phyloP scores from a whole-genome alignment of 1,140 invertebrate genomes.

The Drosophila asahinai region DNA sequence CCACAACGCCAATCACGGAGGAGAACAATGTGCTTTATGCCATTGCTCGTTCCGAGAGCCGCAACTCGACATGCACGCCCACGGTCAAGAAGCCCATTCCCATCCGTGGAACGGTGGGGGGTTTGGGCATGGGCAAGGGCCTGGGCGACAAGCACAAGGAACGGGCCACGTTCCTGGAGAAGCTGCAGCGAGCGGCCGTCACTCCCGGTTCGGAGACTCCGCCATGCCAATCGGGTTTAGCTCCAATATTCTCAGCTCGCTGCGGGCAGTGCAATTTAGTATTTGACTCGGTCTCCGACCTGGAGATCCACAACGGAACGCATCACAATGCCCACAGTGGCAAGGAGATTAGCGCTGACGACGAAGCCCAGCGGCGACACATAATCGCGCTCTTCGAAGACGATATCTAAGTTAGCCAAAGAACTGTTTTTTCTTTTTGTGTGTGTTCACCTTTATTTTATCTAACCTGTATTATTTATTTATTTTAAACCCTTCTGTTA shows the following conservation, averaged over 20 bases:
- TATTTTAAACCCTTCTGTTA: slow-evolving; percentile 6
- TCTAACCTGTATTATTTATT: slow-evolving; percentile 24
- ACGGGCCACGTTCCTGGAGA: slow-evolving; percentile 66
- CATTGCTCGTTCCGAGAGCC: slow-evolving; percentile 73
- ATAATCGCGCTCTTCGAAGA: slow-evolving; percentile 83
- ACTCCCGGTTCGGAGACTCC: slow-evolving; percentile 26
- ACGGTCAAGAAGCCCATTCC: slow-evolving; percentile 73
- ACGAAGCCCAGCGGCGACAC: slow-evolving; percentile 62
- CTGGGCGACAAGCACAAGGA: slow-evolving; percentile 38
- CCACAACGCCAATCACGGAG: slow-evolving; percentile 65
- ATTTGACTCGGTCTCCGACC: slow-evolving; percentile 69
- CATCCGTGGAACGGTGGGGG: slow-evolving; percentile 29
- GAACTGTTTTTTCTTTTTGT: slow-evolving; percentile 1
- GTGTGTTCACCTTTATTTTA: not conserved
- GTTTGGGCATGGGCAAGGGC: not conserved
- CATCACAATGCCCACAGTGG: slow-evolving; percentile 61
- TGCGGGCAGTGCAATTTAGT: slow-evolving; percentile 73
- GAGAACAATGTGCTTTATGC: slow-evolving; percentile 79
- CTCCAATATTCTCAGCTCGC: slow-evolving; percentile 62
- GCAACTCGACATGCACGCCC: slow-evolving; percentile 51
- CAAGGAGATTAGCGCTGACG: slow-evolving; percentile 33
- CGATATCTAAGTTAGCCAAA: slow-evolving; percentile 58
- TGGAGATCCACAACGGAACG: slow-evolving; percentile 74
- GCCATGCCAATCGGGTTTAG: slow-evolving; percentile 8
- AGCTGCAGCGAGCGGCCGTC: slow-evolving; percentile 66